A percentile compares a stretch with the other conserved stretches of the same genome.
These are phyloP conservation scores for Capreolus pygargus DNA, from an alignment of 2,113 vertebrate species.

Conservation along the genomic window DNA sequence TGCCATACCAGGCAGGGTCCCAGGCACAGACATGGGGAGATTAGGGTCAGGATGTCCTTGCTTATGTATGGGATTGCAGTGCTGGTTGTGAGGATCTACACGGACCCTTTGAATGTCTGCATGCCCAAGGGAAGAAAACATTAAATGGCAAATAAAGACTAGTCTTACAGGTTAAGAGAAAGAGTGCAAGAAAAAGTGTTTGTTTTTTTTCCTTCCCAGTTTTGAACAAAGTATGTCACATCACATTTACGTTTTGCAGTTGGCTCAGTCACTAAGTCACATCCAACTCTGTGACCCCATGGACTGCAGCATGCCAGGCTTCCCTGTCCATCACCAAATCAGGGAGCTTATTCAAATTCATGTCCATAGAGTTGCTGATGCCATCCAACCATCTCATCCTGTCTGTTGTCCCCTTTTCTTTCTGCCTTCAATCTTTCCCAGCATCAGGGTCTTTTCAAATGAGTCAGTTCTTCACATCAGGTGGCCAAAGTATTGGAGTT, in stretches of 20 bases:
- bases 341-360: not conserved
- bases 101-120: rapidly evolving
- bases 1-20: rapidly evolving
- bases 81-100: not conserved
- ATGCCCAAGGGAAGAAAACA: not conserved
- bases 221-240: not conserved
- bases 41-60: not conserved
- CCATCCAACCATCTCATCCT: not conserved
- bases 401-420: not conserved
- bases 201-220: not conserved
- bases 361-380: not conserved
- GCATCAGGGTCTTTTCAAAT: not conserved
- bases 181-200: not conserved
- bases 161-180: not conserved
- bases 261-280: not conserved
- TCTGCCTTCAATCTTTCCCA: not conserved
- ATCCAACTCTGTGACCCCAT: rapidly evolving
- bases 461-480: not conserved
- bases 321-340: not conserved
- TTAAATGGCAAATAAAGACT: not conserved
- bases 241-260: not conserved
- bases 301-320: rapidly evolving
- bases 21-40: not conserved
- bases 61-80: not conserved
- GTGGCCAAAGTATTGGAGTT: not conserved